Conservation (phyloP, 2,113 vertebrate species). For the Bufo gargarizans region DNA sequence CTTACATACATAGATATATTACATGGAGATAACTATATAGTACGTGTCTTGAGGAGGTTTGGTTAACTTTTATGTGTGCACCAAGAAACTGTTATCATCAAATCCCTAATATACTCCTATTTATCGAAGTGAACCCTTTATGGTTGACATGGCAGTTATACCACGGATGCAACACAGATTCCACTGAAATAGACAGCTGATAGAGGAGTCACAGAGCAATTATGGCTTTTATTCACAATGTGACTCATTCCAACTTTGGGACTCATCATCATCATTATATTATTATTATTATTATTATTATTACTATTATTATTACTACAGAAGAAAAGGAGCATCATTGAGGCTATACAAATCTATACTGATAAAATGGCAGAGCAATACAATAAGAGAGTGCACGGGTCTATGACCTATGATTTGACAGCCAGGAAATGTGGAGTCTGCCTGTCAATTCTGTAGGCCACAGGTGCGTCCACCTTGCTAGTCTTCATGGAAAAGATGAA, state of each 20-base stretch:
- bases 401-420: constrained; percentile 77
- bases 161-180: too few species aligned
- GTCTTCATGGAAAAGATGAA: neutral
- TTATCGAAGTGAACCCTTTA: too few species aligned
- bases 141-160: too few species aligned
- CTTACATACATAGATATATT: neutral
- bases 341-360: neutral
- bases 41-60: too few species aligned
- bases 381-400: constrained; percentile 64
- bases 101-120: too few species aligned
- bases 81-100: too few species aligned
- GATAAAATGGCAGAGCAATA: neutral
- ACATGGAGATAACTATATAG: too few species aligned
- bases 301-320: neutral
- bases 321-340: neutral
- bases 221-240: neutral
- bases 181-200: too few species aligned
- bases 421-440: constrained; percentile 66
- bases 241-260: neutral
- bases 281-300: neutral
- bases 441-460: constrained; percentile 75
- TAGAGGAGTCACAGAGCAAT: too few species aligned
- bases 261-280: neutral
- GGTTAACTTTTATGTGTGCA: neutral
- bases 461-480: constrained; percentile 69